phyloP scores from a whole-genome alignment of 2,888 invertebrate species.

The Tromatobia lineatoria region DNA sequence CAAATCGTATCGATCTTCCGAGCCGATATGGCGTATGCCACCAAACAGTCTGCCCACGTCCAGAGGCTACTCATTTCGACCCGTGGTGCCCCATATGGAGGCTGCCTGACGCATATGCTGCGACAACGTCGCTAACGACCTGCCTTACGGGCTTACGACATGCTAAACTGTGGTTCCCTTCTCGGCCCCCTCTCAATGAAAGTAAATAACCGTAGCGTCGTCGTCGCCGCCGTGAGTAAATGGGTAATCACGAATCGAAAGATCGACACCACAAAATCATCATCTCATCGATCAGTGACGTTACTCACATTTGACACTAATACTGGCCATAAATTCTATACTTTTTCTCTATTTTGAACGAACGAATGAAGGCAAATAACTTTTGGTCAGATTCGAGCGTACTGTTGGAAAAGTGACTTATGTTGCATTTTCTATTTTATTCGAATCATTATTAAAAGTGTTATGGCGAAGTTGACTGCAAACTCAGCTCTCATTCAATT shows the following conservation, averaged over 20 bases:
- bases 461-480: too few species aligned
- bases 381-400: not conserved
- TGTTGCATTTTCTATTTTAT: not conserved
- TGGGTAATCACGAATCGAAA: conserved; percentile 77
- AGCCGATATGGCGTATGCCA: conserved; percentile 51
- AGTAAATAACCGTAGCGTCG: conserved; percentile 84
- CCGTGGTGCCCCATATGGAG: conserved; percentile 84
- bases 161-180: conserved; percentile 83
- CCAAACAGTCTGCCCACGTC: conserved; percentile 44
- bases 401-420: not conserved
- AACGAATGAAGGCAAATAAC: not conserved
- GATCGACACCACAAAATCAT: conserved; percentile 40
- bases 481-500: too few species aligned
- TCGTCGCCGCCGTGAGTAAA: conserved; percentile 78
- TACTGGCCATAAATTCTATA: not conserved
- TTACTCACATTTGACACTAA: conserved; percentile 5
- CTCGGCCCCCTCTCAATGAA: conserved; percentile 70
- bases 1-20: conserved; percentile 79
- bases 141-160: conserved; percentile 81
- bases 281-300: conserved; percentile 6
- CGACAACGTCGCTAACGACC: conserved; percentile 85
- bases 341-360: not conserved
- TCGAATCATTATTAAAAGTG: not conserved
- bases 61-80: conserved; percentile 77
- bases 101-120: conserved; percentile 85